A percentile compares a stretch with the other conserved stretches of the same genome.
These are phyloP conservation scores for Xiphorhynchus elegans DNA, from an alignment of 2,113 vertebrate genomes.

Conservation along the genomic window DNA sequence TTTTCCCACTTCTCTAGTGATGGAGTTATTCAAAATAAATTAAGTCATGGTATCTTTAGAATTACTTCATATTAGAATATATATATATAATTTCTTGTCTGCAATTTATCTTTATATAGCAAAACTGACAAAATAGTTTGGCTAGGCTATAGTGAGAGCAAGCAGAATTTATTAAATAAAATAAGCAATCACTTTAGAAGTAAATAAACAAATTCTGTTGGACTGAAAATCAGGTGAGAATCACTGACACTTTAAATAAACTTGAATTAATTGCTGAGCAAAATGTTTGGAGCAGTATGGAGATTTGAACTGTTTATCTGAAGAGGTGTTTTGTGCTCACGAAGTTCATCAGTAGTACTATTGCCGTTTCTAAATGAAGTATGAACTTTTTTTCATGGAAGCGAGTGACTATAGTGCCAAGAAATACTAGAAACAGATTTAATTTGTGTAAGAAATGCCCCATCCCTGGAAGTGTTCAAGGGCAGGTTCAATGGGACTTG, in stretches of 20 bases:
- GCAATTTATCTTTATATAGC: not conserved
- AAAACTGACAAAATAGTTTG: not conserved
- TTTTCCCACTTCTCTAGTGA: not conserved
- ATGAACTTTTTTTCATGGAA: not conserved
- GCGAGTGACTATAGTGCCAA: not conserved
- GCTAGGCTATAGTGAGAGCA: not conserved
- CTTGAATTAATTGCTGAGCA: not conserved
- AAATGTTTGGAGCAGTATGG: not conserved
- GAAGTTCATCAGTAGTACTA: not conserved
- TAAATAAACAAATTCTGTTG: not conserved
- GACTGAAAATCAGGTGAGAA: not conserved
- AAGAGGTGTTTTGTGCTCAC: not conserved
- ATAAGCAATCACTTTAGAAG: not conserved
- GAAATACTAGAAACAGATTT: not conserved
- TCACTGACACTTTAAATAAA: not conserved
- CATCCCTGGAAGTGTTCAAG: not conserved
- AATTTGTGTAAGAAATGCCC: not conserved
- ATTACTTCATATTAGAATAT: not conserved
- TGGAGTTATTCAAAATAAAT: not conserved
- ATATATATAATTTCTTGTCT: not conserved
- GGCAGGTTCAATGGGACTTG: not conserved
- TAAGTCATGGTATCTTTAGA: not conserved
- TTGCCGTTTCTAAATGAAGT: not conserved
- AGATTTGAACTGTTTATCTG: not conserved
- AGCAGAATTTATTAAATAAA: not conserved